Conservation (phyloP, 2,797 vertebrate species). For the Aplochiton taeniatus region DNA sequence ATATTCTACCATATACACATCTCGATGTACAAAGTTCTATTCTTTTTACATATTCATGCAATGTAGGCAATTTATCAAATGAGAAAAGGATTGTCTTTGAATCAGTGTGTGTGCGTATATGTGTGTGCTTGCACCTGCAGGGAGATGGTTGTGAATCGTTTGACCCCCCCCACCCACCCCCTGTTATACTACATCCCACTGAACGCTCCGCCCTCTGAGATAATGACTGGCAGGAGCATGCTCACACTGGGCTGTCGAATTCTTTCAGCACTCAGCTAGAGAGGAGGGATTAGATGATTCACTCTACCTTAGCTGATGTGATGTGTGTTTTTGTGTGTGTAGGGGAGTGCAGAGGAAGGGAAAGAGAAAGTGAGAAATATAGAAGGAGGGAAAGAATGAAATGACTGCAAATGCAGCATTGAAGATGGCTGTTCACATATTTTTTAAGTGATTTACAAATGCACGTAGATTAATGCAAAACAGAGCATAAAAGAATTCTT, state of each 20-base stretch:
- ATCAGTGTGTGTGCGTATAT: not conserved
- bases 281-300: constrained; percentile 1
- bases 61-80: too few species aligned
- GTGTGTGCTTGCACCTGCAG: not conserved
- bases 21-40: too few species aligned
- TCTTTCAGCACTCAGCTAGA: not conserved
- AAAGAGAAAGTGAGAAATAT: too few species aligned
- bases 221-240: not conserved
- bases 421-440: too few species aligned
- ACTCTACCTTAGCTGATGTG: not conserved
- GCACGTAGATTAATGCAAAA: too few species aligned
- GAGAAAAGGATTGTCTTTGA: not conserved
- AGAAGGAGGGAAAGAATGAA: too few species aligned
- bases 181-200: constrained; percentile 8
- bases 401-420: too few species aligned
- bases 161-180: not conserved
- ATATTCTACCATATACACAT: too few species aligned
- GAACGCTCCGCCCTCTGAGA: constrained; percentile 5
- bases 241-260: not conserved
- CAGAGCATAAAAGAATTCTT: too few species aligned
- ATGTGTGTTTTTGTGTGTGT: constrained; percentile 12
- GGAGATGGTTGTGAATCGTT: not conserved
- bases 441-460: too few species aligned
- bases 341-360: not conserved
- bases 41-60: too few species aligned